These are phyloP conservation scores for Corynorhinus townsendii DNA, from an alignment of 2,113 vertebrate genomes.

Conservation along the genomic window DNA sequence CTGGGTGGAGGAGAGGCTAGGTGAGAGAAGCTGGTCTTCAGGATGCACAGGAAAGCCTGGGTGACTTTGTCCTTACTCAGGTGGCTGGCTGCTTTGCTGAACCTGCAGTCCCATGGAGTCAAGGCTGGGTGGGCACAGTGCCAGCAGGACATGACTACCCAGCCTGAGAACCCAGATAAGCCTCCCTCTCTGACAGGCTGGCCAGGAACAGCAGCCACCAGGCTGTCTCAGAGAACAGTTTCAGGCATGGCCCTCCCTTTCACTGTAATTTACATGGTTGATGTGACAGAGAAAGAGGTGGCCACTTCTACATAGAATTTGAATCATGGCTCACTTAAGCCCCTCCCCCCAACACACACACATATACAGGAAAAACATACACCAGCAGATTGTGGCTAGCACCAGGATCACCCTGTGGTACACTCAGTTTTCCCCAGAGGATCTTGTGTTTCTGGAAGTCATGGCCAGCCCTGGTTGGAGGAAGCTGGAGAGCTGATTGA, in stretches of 20 bases:
- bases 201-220: background rate
- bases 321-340: background rate
- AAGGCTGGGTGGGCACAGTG: background rate
- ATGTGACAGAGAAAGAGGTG: background rate
- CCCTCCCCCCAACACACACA: background rate
- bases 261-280: background rate
- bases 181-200: background rate
- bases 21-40: background rate
- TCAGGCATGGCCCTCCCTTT: background rate
- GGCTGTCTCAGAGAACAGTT: background rate
- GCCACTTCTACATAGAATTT: background rate
- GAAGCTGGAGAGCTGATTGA: background rate
- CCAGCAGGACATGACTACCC: background rate
- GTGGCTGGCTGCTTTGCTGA: too few species aligned
- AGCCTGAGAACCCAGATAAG: background rate
- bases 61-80: background rate
- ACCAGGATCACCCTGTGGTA: background rate
- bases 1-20: rapidly evolving
- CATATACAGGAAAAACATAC: background rate
- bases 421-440: background rate
- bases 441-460: background rate
- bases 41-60: background rate
- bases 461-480: background rate
- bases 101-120: background rate
- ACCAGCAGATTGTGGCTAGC: rapidly evolving